Evolutionary conservation across 2,888 invertebrate genomes (phyloP), one percentile per base, ranked within the genome.

Genomic region (Lepidochitona cinerea): DNA sequence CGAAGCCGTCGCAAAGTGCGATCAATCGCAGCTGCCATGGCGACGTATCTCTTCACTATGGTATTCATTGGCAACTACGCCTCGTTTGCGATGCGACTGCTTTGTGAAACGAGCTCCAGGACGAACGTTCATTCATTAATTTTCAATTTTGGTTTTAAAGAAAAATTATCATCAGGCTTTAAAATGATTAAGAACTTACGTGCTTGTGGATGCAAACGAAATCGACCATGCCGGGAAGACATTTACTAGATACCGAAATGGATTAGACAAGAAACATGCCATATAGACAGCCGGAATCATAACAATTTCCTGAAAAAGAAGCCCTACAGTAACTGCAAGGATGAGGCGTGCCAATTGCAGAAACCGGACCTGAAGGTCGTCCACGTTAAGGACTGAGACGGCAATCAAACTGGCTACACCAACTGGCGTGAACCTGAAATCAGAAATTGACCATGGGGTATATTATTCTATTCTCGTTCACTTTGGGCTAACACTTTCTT

Each of bases 361-460:
- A 70, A 85, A 84, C 0, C 81, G 80, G 5, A 32, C 68, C 12
- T 65, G 76, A 7, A 85, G 59, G 68, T 82, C 77, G 0, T 36
- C 59, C 1, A 82, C 82, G 5, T 72, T 54, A 1, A 80, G 79
- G 12, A 86, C 66, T 2, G 84, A 80, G 0, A 74, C 78, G 0
- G 83, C 83, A 32, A 85, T 84, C 65, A 86, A 75, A 74, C 83
- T 84, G 14, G 82, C 82, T 0, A 84, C 84, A 36, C 86, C 86
- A 7, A 85, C 41, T 1, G 86, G 86, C 1, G 85, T 85, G 35
- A 79, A 81, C 84, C 86, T 86, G 72, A 0, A 74, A 68, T 37
- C n/a, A 52, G 23, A n/a, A 26, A 32, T 7, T 26, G 37, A 59
- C 12, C 23, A 32, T 14, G 52, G 66, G 23, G 2, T 18, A 4